Base-by-base conservation (phyloP, 2,797 vertebrate species). In the Hydrophis major region DNA sequence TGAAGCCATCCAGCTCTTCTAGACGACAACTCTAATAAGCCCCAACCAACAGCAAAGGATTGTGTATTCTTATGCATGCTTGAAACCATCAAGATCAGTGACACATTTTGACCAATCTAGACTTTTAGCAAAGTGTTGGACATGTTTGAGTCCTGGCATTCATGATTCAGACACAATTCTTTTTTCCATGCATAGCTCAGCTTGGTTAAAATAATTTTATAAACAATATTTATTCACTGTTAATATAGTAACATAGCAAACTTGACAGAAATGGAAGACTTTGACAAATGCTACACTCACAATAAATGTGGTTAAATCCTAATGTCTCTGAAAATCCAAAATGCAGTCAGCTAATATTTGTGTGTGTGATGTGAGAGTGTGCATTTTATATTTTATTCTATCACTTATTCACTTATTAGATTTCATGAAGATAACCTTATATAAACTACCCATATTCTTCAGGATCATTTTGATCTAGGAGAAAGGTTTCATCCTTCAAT, bases 401-500 rank as follows among this genome's bases (percentile, higher is more conserved):
- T 94, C 83, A 92, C 92, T 95, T 91, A 94, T 25, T 83, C 37
- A 93, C 87, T 74, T 94, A 92, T 90, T 95, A 89, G 88, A 95
- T 97, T 96, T 90, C 93, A 96, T 94, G 59, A 95, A 96, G 92
- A 95, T 20, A 95, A 53, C 90, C 95, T 95, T 94, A 95, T 95
- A 95, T 90, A 95, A 96, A 91, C 93, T 91, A 95, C 57, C 97
- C 96, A 95, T 95, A 96, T 95, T 96, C 50, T 92, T 96, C 94
- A 95, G 59, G 92, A 96, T 94, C 89, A 97, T 97, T 97, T 96
- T 96, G 96, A 97, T 97, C 96, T 95, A 96, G 96, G 93, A 97
- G 93, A 97, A 97, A 97, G 95, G 95, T 96, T 97, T 97, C 96
- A 97, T 98, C 96, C 97, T 98, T 98, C 97, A 98, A 91, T 96